Evolutionary conservation across 2,888 invertebrate species (phyloP).

Genomic region (Drosophila hamatofila): DNA sequence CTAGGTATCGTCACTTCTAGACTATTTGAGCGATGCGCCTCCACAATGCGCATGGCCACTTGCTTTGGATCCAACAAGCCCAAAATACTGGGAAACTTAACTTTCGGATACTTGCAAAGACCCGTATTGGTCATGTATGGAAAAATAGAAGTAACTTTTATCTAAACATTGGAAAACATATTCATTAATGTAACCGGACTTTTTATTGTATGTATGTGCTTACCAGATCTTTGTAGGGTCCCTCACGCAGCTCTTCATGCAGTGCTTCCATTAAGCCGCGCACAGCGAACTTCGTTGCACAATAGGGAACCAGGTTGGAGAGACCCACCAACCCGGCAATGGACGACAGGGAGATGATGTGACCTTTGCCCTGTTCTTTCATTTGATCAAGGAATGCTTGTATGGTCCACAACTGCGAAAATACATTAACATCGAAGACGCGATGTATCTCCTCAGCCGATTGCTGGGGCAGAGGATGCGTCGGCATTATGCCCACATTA

Average conservation of each 20-base stretch:
- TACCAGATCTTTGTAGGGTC: slow-evolving; percentile 82
- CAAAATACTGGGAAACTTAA: slow-evolving; percentile 90
- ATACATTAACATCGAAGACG: slow-evolving; percentile 91
- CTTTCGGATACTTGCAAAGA: slow-evolving; percentile 91
- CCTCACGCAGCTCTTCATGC: slow-evolving; percentile 90
- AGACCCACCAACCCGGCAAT: slow-evolving; percentile 91
- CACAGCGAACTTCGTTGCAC: slow-evolving; percentile 92
- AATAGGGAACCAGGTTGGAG: slow-evolving; percentile 92
- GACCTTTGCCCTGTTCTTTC: slow-evolving; percentile 91
- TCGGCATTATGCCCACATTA: slow-evolving; percentile 95
- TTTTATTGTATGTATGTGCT: not conserved
- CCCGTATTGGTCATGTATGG: slow-evolving; percentile 96
- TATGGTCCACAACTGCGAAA: slow-evolving; percentile 91
- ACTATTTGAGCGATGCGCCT: slow-evolving; percentile 88
- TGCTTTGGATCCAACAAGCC: slow-evolving; percentile 88
- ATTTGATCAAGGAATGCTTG: slow-evolving; percentile 92
- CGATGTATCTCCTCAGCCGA: slow-evolving; percentile 89
- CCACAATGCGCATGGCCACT: slow-evolving; percentile 89
- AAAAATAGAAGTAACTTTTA: slow-evolving; percentile 93
- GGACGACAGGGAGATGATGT: slow-evolving; percentile 91
- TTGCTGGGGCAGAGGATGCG: slow-evolving; percentile 89
- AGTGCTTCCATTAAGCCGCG: slow-evolving; percentile 94
- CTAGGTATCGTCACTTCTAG: slow-evolving; percentile 89
- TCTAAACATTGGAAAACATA: slow-evolving; percentile 80
- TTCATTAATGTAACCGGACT: not conserved